phyloP scores from a whole-genome alignment of 2,113 vertebrate genomes.

The Campylomormyrus tamandua region DNA sequence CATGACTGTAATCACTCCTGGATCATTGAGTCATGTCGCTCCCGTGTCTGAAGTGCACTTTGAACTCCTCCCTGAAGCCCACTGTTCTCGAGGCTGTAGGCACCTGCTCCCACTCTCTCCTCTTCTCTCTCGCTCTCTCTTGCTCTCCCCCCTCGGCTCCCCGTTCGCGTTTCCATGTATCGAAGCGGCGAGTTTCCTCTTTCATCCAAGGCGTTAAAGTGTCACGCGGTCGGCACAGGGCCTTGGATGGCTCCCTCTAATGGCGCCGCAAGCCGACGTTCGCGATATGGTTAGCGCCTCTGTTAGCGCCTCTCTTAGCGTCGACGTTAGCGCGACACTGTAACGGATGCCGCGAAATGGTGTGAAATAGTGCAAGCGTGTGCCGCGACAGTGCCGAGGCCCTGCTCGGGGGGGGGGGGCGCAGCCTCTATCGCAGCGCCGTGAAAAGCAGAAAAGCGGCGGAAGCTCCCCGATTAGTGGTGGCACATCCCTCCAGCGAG shows the following conservation, averaged over 20 bases:
- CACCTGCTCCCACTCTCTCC: background rate
- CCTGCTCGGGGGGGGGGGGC: background rate
- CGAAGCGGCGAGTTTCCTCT: background rate
- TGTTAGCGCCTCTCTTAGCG: background rate
- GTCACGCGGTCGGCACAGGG: background rate
- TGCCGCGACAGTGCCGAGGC: background rate
- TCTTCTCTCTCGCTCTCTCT: background rate
- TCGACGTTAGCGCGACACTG: background rate
- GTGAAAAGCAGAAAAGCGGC: background rate
- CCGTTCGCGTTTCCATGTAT: background rate
- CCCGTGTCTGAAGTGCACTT: background rate
- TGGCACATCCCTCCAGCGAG: background rate
- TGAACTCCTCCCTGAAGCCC: background rate
- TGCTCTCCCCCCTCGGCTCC: background rate
- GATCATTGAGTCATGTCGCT: background rate
- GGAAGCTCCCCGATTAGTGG: background rate
- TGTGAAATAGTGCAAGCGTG: background rate
- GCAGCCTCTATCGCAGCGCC: background rate
- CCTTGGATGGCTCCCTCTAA: background rate
- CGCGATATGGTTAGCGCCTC: background rate
- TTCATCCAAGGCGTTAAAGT: background rate
- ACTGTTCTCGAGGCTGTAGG: background rate
- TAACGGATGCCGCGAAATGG: background rate
- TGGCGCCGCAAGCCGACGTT: background rate
- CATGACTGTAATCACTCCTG: background rate